phyloP scores from a whole-genome alignment of 2,113 vertebrate genomes.

The Pterophyllum scalare region DNA sequence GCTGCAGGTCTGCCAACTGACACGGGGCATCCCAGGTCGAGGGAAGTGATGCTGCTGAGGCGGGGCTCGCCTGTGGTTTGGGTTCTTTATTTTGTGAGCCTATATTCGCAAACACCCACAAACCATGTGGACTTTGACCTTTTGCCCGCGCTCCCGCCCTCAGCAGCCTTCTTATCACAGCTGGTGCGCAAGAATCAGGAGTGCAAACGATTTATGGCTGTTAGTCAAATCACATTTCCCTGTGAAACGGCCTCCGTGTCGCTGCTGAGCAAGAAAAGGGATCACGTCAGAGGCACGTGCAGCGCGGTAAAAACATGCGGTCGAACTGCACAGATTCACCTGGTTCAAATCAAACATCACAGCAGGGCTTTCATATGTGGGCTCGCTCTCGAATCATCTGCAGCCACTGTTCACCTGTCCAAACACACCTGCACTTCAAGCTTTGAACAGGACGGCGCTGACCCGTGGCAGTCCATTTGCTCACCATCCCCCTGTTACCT shows the following conservation, averaged over 20 bases:
- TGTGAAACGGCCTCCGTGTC: neutral
- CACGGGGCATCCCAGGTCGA: neutral
- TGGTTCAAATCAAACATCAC: too few species aligned
- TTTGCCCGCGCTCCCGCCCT: neutral
- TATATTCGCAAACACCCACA: neutral
- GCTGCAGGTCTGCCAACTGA: neutral
- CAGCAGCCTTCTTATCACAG: neutral
- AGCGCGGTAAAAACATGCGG: too few species aligned
- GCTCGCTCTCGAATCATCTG: neutral
- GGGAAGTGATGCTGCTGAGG: neutral
- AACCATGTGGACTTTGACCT: neutral
- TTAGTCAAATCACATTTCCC: neutral
- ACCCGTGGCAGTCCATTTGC: too few species aligned
- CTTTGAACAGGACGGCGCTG: neutral
- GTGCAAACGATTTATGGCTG: neutral
- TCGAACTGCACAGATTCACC: too few species aligned
- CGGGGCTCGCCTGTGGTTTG: neutral
- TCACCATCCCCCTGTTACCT: too few species aligned
- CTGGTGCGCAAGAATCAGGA: neutral
- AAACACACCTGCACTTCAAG: neutral
- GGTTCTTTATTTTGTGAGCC: neutral
- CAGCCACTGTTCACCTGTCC: neutral
- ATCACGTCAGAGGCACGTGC: rapidly evolving
- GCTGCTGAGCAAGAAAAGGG: neutral
- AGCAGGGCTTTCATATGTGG: rapidly evolving